Evolutionary conservation across 53 echinoderm and acorn worm species (phyloP).

Genomic region (Antedon mediterranea): DNA sequence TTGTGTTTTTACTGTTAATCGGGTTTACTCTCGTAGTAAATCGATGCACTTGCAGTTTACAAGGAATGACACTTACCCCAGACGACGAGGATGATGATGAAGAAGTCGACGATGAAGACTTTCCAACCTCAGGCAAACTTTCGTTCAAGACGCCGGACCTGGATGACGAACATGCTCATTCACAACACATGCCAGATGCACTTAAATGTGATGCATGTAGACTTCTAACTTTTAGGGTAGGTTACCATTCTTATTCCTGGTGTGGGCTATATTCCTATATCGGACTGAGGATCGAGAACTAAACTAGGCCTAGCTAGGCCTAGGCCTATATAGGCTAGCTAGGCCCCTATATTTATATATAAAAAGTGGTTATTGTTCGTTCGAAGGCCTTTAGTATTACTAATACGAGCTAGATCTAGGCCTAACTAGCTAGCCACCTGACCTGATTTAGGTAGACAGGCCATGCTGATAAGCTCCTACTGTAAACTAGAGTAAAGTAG

Average conservation of each 20-base stretch:
- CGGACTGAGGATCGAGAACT: too few relatives aligned
- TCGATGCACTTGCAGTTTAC: not conserved
- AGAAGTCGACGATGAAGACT: slow-evolving; percentile 1
- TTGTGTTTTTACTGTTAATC: not conserved
- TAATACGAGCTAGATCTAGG: too few relatives aligned
- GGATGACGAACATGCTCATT: slow-evolving; percentile 67
- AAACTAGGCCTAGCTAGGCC: too few relatives aligned
- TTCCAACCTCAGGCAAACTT: slow-evolving; percentile 31
- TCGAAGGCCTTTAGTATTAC: too few relatives aligned
- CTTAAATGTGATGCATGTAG: slow-evolving; percentile 84
- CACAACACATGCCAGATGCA: slow-evolving; percentile 50
- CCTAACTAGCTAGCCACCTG: too few relatives aligned
- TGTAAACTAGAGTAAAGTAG: too few relatives aligned
- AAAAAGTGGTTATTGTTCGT: too few relatives aligned
- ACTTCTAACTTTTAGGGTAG: slow-evolving; percentile 57
- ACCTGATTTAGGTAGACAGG: too few relatives aligned
- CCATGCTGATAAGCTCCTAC: too few relatives aligned
- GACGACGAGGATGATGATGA: not conserved
- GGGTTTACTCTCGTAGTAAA: not conserved
- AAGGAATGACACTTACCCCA: too few relatives aligned
- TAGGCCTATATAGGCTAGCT: too few relatives aligned
- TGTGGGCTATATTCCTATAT: not conserved
- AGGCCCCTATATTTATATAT: too few relatives aligned
- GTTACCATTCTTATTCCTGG: not conserved
- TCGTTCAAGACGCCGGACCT: slow-evolving; percentile 50